Conservation (phyloP, 2,888 invertebrate species). For the Stenurella melanura region DNA sequence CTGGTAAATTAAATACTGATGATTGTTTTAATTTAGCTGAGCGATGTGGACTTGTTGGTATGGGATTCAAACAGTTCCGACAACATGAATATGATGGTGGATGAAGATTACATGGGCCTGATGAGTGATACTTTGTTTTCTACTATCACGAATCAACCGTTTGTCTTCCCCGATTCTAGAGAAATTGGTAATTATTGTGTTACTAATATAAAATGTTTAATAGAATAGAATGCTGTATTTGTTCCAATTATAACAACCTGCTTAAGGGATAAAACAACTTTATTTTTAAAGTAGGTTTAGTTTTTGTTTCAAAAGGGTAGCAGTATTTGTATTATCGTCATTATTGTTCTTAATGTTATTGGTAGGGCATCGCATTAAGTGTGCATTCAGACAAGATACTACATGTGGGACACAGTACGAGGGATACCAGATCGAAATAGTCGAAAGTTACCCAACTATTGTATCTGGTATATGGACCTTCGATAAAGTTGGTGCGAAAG, state of each 20-base stretch:
- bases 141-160: slow-evolving; percentile 90
- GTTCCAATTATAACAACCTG: too few species aligned
- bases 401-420: too few species aligned
- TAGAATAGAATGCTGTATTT: too few species aligned
- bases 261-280: too few species aligned
- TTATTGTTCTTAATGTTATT: too few species aligned
- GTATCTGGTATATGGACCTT: too few species aligned
- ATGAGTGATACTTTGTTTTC: slow-evolving; percentile 95
- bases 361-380: too few species aligned
- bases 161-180: slow-evolving; percentile 96
- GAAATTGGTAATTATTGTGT: slow-evolving; percentile 88
- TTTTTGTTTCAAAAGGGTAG: neutral
- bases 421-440: too few species aligned
- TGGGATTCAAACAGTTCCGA: slow-evolving; percentile 82
- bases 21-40: slow-evolving; percentile 74
- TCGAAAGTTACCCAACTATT: too few species aligned
- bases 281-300: neutral
- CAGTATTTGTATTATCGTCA: neutral
- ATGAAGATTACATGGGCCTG: slow-evolving; percentile 90
- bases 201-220: neutral
- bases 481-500: too few species aligned
- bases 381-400: too few species aligned
- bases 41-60: slow-evolving; percentile 84
- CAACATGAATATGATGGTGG: slow-evolving; percentile 85
- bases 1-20: slow-evolving; percentile 2